A percentile compares a stretch with the other conserved stretches of the same genome.
Conservation (phyloP, 2,797 vertebrate genomes). For the Coilia nasus region DNA sequence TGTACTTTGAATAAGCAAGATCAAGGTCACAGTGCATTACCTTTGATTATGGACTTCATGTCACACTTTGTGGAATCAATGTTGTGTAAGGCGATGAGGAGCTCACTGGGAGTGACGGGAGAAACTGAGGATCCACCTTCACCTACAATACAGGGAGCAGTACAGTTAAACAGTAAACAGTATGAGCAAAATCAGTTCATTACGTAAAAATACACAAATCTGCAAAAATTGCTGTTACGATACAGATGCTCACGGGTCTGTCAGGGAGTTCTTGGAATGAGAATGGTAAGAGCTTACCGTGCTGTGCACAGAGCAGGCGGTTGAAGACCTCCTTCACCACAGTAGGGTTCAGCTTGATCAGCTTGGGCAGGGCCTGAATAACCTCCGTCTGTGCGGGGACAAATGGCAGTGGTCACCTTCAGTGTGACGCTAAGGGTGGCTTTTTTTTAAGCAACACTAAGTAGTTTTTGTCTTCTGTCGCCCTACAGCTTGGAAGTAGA, state of each 20-base stretch:
- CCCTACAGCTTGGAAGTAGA: no score
- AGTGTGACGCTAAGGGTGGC: background rate
- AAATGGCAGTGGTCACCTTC: background rate
- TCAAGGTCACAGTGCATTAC: slow-evolving; percentile 63
- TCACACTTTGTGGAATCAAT: slow-evolving; percentile 94
- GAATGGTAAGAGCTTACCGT: slow-evolving; percentile 74
- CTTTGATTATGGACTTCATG: slow-evolving; percentile 98
- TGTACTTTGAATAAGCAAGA: background rate
- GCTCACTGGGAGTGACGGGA: slow-evolving; percentile 90
- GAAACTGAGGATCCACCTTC: slow-evolving; percentile 90
- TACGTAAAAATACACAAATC: background rate
- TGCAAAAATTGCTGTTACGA: background rate
- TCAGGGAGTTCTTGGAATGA: background rate
- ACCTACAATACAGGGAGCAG: slow-evolving; percentile 68
- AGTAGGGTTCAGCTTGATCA: slow-evolving; percentile 96
- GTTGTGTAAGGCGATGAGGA: slow-evolving; percentile 90
- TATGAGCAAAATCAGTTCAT: background rate
- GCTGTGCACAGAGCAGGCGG: slow-evolving; percentile 91
- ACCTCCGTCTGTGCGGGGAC: slow-evolving; percentile 82
- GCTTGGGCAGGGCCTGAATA: slow-evolving; percentile 91
- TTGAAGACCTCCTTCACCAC: slow-evolving; percentile 98
- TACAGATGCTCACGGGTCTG: no score
- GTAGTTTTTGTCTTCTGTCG: no score
- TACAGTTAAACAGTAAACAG: background rate
- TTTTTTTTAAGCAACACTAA: no score